Evolutionary conservation across 2,888 invertebrate species (phyloP), one percentile per base, ranked within the genome.

Genomic region (Exocentrus adspersus): DNA sequence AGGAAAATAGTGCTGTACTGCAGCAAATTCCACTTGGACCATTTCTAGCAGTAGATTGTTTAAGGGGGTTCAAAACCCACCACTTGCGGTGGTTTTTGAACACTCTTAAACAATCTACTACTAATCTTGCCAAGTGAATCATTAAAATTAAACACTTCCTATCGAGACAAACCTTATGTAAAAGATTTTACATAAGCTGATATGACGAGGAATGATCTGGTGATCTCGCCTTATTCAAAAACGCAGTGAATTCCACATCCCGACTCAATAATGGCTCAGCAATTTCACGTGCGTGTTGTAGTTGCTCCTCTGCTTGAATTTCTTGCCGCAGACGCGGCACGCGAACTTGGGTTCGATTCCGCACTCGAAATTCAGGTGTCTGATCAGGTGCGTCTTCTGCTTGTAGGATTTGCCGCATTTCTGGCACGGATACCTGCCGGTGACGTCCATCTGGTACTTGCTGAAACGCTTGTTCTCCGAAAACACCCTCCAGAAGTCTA

Each of bases 301-400:
- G 43, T 73, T 75, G 53, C 72, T 73, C 57, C 66, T 73, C 41
- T 75, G 66, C 32, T 66, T 75, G 58, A 74, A 76, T 52, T 65
- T 67, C 57, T 71, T 72, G 17, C 74, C 72, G 84, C 92, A 92
- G 81, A 88, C 86, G 75, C n/a, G n/a, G n/a, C 92, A 92, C 82
- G 86, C 87, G 50, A 76, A 78, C 53, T 68, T 70, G 17, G 76
- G 76, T 58, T 75, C 73, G 7, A 72, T 68, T 2, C 77, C 78
- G 52, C 78, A 78, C 61, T 78, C 77, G 59, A 73, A 77, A 57
- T 74, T 72, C 16, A 76, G 53, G 65, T 78, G 78, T 28, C 77
- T 60, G 2, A 74, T 74, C 43, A 78, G 62, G 64, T 77, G 77
- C 6, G 77, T 78, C 61, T 77, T 78, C 59, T 78, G 76, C 52